phyloP scores from a whole-genome alignment of 2,888 invertebrate genomes.

The Cantharis lateralis region DNA sequence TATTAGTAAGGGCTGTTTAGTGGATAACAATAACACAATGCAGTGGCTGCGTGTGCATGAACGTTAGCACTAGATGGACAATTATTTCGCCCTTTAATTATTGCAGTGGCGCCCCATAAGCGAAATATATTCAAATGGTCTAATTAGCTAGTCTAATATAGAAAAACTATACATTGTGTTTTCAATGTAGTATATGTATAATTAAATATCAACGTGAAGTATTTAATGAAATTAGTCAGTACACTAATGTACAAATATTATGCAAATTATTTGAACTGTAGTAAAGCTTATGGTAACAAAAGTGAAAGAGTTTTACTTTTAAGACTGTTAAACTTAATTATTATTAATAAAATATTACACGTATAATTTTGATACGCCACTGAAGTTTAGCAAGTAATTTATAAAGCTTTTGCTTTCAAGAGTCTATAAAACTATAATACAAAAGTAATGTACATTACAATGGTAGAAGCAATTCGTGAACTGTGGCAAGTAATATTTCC shows the following conservation, averaged over 20 bases:
- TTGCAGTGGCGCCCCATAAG: conserved; percentile 2
- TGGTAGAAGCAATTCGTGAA: conserved; percentile 10
- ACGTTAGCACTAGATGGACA: conserved; percentile 1
- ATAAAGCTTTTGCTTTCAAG: conserved; percentile 8
- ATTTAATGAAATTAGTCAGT: not conserved
- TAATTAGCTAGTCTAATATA: not conserved
- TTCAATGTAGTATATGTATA: not conserved
- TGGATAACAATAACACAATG: conserved; percentile 36
- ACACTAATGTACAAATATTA: not conserved
- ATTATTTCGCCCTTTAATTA: not conserved
- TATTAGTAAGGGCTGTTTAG: conserved; percentile 40
- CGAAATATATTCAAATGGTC: not conserved
- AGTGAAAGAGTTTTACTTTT: not conserved
- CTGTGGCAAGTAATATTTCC: conserved; percentile 17
- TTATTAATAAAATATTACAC: not conserved
- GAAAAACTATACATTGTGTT: not conserved
- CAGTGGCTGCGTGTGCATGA: conserved; percentile 34
- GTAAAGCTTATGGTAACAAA: not conserved
- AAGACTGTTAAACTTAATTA: not conserved
- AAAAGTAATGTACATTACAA: conserved; percentile 5
- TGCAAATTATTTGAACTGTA: not conserved
- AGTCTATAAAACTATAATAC: conserved; percentile 5
- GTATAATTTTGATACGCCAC: not conserved
- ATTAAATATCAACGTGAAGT: not conserved
- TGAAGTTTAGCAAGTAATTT: not conserved